Conservation (phyloP, 2,113 vertebrate species). For the Notechis scutatus region DNA sequence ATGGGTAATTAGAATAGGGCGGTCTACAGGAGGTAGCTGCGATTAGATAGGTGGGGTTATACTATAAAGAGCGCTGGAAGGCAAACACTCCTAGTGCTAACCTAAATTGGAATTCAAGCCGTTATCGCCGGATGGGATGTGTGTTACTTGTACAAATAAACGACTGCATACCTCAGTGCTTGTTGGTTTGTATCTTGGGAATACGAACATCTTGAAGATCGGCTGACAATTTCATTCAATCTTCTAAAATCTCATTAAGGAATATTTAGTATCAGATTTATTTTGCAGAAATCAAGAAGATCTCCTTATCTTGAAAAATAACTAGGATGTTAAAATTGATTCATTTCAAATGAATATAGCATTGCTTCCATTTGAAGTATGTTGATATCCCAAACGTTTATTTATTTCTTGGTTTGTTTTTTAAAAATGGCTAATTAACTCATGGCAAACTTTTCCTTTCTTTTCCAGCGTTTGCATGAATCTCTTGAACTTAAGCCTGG, state of each 20-base stretch:
- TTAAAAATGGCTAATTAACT: not conserved
- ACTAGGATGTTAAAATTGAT: not conserved
- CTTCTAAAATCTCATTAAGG: not conserved
- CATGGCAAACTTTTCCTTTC: conserved; percentile 12
- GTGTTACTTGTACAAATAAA: too few species aligned
- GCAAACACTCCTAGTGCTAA: too few species aligned
- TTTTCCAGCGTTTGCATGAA: conserved; percentile 79
- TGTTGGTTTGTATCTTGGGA: too few species aligned
- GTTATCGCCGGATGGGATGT: too few species aligned
- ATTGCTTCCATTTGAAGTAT: not conserved
- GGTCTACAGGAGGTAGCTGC: too few species aligned
- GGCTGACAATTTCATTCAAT: not conserved
- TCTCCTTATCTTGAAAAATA: conserved; percentile 9
- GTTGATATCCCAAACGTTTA: not conserved
- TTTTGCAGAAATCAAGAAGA: not conserved
- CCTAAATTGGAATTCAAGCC: too few species aligned
- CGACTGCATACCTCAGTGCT: too few species aligned
- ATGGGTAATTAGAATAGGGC: too few species aligned
- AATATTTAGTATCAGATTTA: not conserved
- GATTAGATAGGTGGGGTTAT: too few species aligned
- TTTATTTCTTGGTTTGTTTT: not conserved
- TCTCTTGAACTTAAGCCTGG: conserved; percentile 85
- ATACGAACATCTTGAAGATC: too few species aligned
- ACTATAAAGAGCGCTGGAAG: too few species aligned
- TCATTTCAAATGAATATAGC: not conserved